These are phyloP conservation scores for Phrynocephalus guinanensis DNA, from an alignment of 2,797 vertebrate species.

Conservation along the genomic window DNA sequence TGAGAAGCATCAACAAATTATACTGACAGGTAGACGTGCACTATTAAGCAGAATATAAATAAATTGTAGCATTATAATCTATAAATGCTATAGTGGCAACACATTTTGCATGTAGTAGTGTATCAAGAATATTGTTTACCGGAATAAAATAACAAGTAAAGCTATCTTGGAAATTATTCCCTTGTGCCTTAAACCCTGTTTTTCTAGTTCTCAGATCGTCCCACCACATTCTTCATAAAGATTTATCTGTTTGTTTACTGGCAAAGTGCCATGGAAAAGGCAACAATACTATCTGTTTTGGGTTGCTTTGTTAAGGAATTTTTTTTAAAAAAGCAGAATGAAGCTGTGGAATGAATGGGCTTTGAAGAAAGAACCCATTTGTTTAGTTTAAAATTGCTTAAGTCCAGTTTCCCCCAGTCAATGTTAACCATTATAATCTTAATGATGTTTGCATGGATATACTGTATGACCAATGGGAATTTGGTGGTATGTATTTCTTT, in stretches of 20 bases:
- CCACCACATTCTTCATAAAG: not conserved
- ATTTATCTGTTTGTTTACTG: not conserved
- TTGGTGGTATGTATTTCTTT: not conserved
- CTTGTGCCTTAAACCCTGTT: not conserved
- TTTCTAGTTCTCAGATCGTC: not conserved
- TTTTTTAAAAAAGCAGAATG: not conserved
- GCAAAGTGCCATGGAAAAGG: conserved; percentile 39
- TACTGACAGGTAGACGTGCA: too few species aligned
- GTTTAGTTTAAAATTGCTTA: conserved; percentile 3
- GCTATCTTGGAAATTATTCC: too few species aligned
- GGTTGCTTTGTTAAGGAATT: not conserved
- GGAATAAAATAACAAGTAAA: not conserved
- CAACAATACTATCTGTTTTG: conserved; percentile 38
- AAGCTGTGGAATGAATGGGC: not conserved
- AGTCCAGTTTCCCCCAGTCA: not conserved
- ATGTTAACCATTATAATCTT: not conserved
- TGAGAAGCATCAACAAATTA: too few species aligned
- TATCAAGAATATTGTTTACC: conserved; percentile 7
- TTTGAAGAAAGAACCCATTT: not conserved
- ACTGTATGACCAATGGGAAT: not conserved
- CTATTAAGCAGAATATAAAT: too few species aligned
- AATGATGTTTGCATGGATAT: not conserved
- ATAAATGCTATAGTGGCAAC: not conserved
- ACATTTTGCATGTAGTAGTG: not conserved
- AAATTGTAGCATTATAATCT: too few species aligned